Conservation (phyloP, 2,113 vertebrate genomes). For the Cranoglanis bouderius region DNA sequence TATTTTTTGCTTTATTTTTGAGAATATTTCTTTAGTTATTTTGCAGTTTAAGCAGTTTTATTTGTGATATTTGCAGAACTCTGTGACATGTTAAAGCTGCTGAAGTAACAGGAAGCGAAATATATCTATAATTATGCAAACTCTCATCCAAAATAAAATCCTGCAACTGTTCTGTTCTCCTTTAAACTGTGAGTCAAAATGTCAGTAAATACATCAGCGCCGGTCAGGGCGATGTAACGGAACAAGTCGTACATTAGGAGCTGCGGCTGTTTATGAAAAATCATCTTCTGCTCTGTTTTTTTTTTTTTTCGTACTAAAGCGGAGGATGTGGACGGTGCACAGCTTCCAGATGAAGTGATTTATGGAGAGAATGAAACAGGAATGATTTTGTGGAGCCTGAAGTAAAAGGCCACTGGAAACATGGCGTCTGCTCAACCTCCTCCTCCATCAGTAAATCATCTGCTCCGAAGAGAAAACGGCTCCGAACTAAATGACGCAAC, state of each 20-base stretch:
- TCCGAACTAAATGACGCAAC: neutral
- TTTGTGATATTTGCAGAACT: neutral
- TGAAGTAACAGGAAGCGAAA: neutral
- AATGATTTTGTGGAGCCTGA: conserved; percentile 24
- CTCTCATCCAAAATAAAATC: neutral
- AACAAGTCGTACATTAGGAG: neutral
- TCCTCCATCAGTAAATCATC: conserved; percentile 6
- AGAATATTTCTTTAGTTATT: neutral
- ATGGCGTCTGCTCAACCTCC: conserved; percentile 23
- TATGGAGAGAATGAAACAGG: conserved; percentile 10
- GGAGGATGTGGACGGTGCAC: neutral
- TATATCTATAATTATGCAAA: neutral
- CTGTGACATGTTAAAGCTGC: neutral
- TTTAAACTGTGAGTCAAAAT: neutral
- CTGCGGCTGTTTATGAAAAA: neutral
- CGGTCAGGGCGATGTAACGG: neutral
- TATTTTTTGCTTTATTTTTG: neutral
- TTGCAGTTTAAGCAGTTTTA: neutral
- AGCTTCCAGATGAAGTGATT: conserved; percentile 21
- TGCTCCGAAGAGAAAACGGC: neutral
- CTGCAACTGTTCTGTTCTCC: neutral
- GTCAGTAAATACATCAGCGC: neutral
- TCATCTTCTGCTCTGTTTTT: neutral
- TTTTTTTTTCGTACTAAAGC: neutral
- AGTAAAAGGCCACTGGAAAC: conserved; percentile 28